A percentile compares a stretch with the other conserved stretches of the same genome.
Conservation (phyloP, 2,888 invertebrate genomes). For the Hydriomena furcata region DNA sequence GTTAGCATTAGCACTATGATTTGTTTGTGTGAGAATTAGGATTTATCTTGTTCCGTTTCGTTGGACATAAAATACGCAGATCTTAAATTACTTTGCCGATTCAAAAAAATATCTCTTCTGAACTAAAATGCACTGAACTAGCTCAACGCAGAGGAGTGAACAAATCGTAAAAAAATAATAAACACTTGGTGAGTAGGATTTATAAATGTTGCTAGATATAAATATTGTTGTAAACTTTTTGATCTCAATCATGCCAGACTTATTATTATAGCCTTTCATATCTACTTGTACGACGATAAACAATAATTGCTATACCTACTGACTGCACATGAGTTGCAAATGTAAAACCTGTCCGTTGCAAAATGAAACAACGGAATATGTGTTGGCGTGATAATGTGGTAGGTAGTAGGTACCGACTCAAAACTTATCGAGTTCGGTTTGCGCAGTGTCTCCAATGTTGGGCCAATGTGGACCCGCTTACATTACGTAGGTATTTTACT, state of each 20-base stretch:
- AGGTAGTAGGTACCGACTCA: too few relatives aligned
- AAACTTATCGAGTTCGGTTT: background rate
- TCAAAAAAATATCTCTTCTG: too few relatives aligned
- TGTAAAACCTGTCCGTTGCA: conserved; percentile 8
- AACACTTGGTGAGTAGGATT: too few relatives aligned
- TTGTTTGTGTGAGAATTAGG: conserved; percentile 9
- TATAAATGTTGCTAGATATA: too few relatives aligned
- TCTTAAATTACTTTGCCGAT: too few relatives aligned
- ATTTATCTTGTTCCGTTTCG: conserved; percentile 4
- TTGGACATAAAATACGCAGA: too few relatives aligned
- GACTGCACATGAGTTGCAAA: conserved; percentile 7
- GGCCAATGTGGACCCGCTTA: background rate
- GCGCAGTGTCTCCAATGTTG: background rate
- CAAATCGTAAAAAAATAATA: too few relatives aligned
- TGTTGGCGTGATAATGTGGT: background rate
- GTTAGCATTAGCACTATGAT: conserved; percentile 3
- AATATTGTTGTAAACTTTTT: background rate
- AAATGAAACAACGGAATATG: conserved; percentile 9
- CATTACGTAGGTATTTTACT: background rate
- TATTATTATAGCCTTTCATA: background rate
- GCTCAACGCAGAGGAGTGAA: too few relatives aligned
- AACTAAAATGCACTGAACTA: too few relatives aligned
- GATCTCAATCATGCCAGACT: too few relatives aligned
- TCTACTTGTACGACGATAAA: background rate
- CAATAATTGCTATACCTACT: background rate